Percentiles rank a stretch among this genome's conserved stretches.
phyloP scores from a whole-genome alignment of 2,113 vertebrate genomes.

The Bufo gargarizans region DNA sequence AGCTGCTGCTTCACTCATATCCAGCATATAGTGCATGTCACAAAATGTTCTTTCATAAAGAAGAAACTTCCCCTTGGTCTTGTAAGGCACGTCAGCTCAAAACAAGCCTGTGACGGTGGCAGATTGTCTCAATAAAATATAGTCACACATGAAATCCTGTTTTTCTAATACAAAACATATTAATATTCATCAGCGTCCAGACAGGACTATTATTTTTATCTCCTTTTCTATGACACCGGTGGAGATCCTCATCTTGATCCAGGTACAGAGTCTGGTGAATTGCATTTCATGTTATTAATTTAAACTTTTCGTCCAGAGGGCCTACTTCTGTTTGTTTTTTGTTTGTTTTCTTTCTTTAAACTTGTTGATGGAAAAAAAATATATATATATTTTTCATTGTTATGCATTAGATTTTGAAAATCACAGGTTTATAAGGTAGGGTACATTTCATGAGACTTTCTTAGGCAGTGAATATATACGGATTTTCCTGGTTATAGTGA shows the following conservation, averaged over 20 bases:
- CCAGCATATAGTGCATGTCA: neutral
- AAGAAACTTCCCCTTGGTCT: constrained; percentile 7
- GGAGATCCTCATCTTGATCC: constrained; percentile 28
- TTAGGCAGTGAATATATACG: neutral
- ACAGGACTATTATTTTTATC: constrained; percentile 31
- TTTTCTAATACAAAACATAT: constrained; percentile 42
- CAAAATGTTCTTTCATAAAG: constrained; percentile 11
- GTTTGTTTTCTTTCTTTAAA: neutral
- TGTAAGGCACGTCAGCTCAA: neutral
- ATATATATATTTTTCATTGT: neutral
- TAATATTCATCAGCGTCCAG: constrained; percentile 45
- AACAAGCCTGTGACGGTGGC: neutral
- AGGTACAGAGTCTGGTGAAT: neutral
- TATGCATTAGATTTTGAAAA: neutral
- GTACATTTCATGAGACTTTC: neutral
- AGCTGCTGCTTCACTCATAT: neutral
- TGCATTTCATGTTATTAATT: constrained; percentile 15
- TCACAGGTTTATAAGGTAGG: neutral
- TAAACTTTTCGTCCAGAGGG: neutral
- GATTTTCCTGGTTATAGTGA: neutral
- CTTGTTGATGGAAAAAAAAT: neutral
- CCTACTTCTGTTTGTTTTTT: neutral
- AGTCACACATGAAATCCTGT: constrained; percentile 42
- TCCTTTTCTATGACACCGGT: neutral
- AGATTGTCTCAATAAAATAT: constrained; percentile 30